Conservation (phyloP, 2,113 vertebrate species). For the Tachysurus vachellii region DNA sequence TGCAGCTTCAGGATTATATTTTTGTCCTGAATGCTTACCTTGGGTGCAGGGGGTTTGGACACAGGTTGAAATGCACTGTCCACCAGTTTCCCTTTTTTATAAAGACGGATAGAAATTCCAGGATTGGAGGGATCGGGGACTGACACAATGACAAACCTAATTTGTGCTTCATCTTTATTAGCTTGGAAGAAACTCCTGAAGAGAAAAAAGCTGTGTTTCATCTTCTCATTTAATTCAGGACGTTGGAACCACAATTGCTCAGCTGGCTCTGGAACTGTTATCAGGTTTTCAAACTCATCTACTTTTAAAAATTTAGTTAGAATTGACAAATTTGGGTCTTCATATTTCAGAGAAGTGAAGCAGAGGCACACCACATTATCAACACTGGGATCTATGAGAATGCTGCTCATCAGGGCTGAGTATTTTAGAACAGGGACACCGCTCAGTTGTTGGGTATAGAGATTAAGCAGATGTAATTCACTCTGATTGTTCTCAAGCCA, state of each 20-base stretch:
- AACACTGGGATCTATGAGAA: constrained; percentile 5
- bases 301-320: neutral
- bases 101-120: constrained; percentile 13
- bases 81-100: constrained; percentile 20
- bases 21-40: neutral
- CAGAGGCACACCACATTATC: constrained; percentile 46
- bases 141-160: too few relatives aligned
- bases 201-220: neutral
- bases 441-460: constrained; percentile 43
- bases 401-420: neutral
- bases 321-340: constrained; percentile 31
- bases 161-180: too few relatives aligned
- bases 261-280: neutral
- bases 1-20: too few relatives aligned
- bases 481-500: constrained; percentile 58
- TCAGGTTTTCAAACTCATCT: neutral
- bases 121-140: too few relatives aligned
- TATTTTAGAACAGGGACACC: constrained; percentile 33
- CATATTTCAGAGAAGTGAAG: constrained; percentile 54
- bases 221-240: neutral
- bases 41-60: constrained; percentile 27
- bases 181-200: neutral
- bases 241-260: neutral
- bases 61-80: constrained; percentile 7
- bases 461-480: constrained; percentile 46